Base-by-base conservation (phyloP, 2,113 vertebrate species). In the Scomber scombrus region DNA sequence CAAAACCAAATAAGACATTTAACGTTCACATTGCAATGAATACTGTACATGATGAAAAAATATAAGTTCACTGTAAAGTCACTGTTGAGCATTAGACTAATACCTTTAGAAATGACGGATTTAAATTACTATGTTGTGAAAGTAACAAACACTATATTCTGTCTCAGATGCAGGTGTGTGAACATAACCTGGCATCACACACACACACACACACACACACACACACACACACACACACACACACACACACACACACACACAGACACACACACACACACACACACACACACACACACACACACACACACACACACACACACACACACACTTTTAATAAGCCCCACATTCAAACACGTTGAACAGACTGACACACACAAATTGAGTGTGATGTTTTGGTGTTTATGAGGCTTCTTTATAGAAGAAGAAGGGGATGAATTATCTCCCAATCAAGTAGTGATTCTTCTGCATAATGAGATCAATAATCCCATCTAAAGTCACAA, bases 371-470 rank as follows among this genome's bases (percentile, higher is more conserved):
- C 23, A 26, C 23, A 60, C 64, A 68, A 31, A 80, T 1, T 49
- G 58, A 78, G 64, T 43, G 52, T 40, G 47, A 75, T 77, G 71
- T 84, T 86, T 81, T 77, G 68, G 51, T 82, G 54, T 75, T 75
- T 47, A 67, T 34, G 49, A 45, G 31, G 49, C 57, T 43, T 50
- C 51, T 78, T 45, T 52, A 3, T 19, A 40, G 11, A 69, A 66
- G 55, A 85, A 80, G 63, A 71, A 40, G 60, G 45, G 76, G 18
- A 61, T 23, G 43, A 62, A 86, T 77, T 4, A 56, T 80, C 77
- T 58, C 61, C 69, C 70, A 89, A 84, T 91, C 79, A 87, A 80
- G 61, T 47, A 23, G 21, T 13, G 63, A 80, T 90, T 90, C 51
- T 87, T 90, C 65, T 56, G 43, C 69, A 85, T 43, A 58, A 71